Base-by-base conservation (phyloP, 2,888 invertebrate genomes). In the Drosophila greeni region DNA sequence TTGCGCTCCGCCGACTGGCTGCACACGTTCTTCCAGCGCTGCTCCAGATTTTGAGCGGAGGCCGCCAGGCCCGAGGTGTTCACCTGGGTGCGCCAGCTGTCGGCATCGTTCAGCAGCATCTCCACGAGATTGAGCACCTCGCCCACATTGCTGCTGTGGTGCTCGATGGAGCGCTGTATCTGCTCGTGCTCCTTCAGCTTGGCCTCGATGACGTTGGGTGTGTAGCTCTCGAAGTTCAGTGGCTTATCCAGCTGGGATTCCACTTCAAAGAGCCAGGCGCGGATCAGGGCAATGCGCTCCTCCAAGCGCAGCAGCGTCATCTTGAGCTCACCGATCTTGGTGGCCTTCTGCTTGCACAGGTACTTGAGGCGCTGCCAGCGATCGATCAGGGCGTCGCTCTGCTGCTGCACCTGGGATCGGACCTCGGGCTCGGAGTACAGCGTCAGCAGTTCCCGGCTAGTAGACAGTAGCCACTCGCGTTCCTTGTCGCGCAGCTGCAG, bases 51-150 rank as follows among this genome's bases (percentile, higher is more conserved):
- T 53, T 94, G 92, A 52, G 93, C 92, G 0, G 94, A 93, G 0
- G 90, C 90, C 29, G 91, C 92, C 12, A 95, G 90, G 53, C 92
- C 92, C 36, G 93, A 92, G 0, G 93, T 92, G 69, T 94, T 93
- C 54, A 95, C 93, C 74, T 94, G 92, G 0, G 92, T 92, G 80
- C 93, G 93, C 87, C 92, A 92, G 0, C 92, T 90, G 74, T 95
- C 94, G 3, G 93, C 92, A 78, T 95, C 95, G 77, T 91, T 94
- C 45, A 95, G 89, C 2, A 95, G 89, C 45, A 95, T 91, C 79
- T 95, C 95, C 79, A 95, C 95, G 16, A 94, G 91, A 84, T 95
- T 95, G 3, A 96, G 88, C 0, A 95, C 92, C 84, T 95, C 94
- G 2, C 93, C 94, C 5, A 96, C 92, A 76, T 94, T 93, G 48